phyloP scores from a whole-genome alignment of 2,113 vertebrate species.

The Prochilodus magdalenae region DNA sequence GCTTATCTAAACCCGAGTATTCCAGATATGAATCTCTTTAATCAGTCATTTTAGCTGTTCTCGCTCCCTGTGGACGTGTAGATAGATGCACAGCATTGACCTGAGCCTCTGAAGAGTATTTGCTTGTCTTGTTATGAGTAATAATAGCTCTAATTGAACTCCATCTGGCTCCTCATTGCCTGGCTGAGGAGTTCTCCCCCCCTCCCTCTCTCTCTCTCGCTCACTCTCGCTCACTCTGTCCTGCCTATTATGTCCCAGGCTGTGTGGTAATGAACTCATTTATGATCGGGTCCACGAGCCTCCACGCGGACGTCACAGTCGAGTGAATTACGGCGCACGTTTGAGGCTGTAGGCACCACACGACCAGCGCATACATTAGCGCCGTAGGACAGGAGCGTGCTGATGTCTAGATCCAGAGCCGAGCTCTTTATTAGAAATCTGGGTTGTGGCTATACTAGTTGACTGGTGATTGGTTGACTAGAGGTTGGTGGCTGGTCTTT shows the following conservation, averaged over 20 bases:
- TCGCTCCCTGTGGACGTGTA: slow-evolving; percentile 6
- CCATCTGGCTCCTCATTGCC: slow-evolving; percentile 16
- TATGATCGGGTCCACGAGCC: slow-evolving; percentile 60
- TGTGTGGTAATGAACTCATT: slow-evolving; percentile 54
- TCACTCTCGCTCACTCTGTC: slow-evolving; percentile 1
- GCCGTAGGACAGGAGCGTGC: not conserved
- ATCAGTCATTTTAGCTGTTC: not conserved
- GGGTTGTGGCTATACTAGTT: not conserved
- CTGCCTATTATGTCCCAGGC: slow-evolving; percentile 18
- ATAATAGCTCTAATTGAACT: slow-evolving; percentile 52
- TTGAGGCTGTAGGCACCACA: not conserved
- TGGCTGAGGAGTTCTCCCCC: slow-evolving; percentile 19
- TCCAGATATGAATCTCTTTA: not conserved
- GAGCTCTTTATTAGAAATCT: no score
- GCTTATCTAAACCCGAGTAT: not conserved
- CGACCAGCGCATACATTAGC: not conserved
- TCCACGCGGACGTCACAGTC: slow-evolving; percentile 58
- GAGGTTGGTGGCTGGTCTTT: not conserved
- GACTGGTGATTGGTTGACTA: not conserved
- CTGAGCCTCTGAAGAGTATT: slow-evolving; percentile 7
- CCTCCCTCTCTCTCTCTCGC: not conserved
- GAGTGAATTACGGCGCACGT: slow-evolving; percentile 52
- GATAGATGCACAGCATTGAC: slow-evolving; percentile 15
- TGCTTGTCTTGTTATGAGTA: slow-evolving; percentile 41
- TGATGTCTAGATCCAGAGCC: not conserved